Conservation (phyloP, 2,113 vertebrate species). For the Pagrus major region DNA sequence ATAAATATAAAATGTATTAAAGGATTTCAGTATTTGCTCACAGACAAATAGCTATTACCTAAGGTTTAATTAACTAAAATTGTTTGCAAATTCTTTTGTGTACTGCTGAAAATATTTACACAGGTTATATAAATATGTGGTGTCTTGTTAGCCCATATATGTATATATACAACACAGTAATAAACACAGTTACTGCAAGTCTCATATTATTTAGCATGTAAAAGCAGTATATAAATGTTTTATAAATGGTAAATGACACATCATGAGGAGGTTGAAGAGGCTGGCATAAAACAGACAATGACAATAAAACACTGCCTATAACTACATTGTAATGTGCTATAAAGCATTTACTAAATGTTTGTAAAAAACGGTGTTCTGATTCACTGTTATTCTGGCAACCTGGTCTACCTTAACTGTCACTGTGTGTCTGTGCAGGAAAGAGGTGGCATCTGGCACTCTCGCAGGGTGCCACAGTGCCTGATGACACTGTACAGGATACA, state of each 20-base stretch:
- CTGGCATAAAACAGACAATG: background rate
- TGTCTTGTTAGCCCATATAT: background rate
- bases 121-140: background rate
- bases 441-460: slow-evolving; percentile 69
- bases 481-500: slow-evolving; percentile 6
- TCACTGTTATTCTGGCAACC: background rate
- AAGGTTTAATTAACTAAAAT: too few relatives aligned
- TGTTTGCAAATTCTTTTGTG: background rate
- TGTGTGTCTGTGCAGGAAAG: slow-evolving; percentile 31
- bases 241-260: background rate
- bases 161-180: background rate
- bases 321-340: background rate
- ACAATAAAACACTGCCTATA: background rate
- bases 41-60: too few relatives aligned
- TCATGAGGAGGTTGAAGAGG: background rate
- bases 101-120: background rate
- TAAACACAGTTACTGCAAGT: background rate
- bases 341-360: background rate
- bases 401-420: slow-evolving; percentile 65
- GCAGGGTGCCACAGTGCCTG: slow-evolving; percentile 37
- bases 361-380: background rate
- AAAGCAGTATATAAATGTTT: background rate
- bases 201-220: background rate
- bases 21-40: too few relatives aligned
- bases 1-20: too few relatives aligned